Percentiles rank a stretch among this genome's conserved stretches.
These are phyloP conservation scores for Phragmatobia fuliginosa DNA, from an alignment of 2,888 invertebrate species.

Conservation along the genomic window DNA sequence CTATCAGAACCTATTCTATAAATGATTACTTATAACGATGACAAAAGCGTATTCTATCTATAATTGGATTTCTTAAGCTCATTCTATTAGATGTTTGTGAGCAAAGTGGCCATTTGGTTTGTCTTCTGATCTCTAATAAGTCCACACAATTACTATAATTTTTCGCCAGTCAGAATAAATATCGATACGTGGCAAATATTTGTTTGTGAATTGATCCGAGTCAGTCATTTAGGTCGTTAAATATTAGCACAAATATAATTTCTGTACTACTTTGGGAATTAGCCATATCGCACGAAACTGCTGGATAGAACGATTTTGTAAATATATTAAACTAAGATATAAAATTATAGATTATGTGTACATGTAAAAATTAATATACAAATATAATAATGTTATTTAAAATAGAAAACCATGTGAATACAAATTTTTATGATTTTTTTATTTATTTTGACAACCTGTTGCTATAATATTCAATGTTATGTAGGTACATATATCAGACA, in stretches of 20 bases:
- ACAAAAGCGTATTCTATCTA: slow-evolving; percentile 4
- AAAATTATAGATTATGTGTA: too few species aligned
- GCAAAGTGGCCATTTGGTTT: not conserved
- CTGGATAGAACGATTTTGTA: not conserved
- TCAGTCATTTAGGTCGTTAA: slow-evolving; percentile 7
- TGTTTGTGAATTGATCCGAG: not conserved
- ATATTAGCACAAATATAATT: slow-evolving; percentile 10
- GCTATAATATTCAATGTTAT: too few species aligned
- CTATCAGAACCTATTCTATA: not conserved
- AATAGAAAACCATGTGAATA: too few species aligned
- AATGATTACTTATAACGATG: not conserved
- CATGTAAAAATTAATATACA: not conserved
- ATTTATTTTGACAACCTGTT: too few species aligned
- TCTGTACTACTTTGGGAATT: slow-evolving; percentile 15
- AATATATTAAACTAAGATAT: not conserved
- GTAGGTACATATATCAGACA: too few species aligned
- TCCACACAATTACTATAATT: not conserved
- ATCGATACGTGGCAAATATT: not conserved
- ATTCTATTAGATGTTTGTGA: not conserved
- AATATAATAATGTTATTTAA: too few species aligned
- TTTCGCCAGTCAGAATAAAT: slow-evolving; percentile 2
- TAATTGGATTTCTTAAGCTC: slow-evolving; percentile 6
- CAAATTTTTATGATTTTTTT: too few species aligned
- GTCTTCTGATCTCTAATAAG: not conserved
- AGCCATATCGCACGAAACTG: not conserved